A percentile compares a stretch with the other conserved stretches of the same genome.
These are phyloP conservation scores for Oophaga sylvatica DNA, from an alignment of 2,797 vertebrate species.

Conservation along the genomic window DNA sequence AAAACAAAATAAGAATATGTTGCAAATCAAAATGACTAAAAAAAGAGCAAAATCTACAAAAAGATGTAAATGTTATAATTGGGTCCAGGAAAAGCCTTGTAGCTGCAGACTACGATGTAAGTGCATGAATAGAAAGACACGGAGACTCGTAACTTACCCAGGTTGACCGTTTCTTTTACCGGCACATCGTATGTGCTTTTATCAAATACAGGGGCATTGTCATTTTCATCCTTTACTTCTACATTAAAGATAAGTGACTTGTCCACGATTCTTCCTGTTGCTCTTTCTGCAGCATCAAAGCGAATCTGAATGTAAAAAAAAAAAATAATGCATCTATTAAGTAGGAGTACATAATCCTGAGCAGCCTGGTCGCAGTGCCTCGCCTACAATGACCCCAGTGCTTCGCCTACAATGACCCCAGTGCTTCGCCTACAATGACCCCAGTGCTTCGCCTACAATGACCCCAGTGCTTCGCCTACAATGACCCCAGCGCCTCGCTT, in stretches of 20 bases:
- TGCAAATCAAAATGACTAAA: too few species aligned
- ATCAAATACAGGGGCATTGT: constrained; percentile 77
- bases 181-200: background rate
- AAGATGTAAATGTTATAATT: too few species aligned
- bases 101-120: too few species aligned
- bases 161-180: constrained; percentile 70
- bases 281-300: constrained; percentile 70
- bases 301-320: constrained; percentile 70
- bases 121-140: background rate
- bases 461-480: too few species aligned
- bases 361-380: background rate
- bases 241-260: constrained; percentile 78
- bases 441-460: too few species aligned
- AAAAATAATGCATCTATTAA: background rate
- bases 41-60: too few species aligned
- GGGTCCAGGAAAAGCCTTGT: background rate
- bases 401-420: too few species aligned
- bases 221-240: constrained; percentile 80
- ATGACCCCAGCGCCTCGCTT: too few species aligned
- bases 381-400: too few species aligned
- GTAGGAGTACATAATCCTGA: background rate
- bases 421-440: too few species aligned
- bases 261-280: constrained; percentile 57
- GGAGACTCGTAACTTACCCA: constrained; percentile 66
- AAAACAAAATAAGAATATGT: too few species aligned